phyloP scores from a whole-genome alignment of 2,797 vertebrate species.

The Paguma larvata region DNA sequence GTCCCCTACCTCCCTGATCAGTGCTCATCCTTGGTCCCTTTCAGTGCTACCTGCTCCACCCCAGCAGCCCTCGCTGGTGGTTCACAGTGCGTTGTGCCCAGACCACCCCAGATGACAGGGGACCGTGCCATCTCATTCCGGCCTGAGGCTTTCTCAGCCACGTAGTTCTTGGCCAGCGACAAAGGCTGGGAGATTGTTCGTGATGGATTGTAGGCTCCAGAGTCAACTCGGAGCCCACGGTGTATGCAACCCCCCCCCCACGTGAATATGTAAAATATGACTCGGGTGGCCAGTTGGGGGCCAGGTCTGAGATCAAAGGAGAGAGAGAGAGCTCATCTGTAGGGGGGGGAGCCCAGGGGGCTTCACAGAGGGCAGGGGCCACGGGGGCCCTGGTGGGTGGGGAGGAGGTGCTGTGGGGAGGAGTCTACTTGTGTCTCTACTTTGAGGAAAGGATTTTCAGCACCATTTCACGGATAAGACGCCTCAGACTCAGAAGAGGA shows the following conservation, averaged over 20 bases:
- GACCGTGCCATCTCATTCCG: accelerated
- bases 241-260: not conserved
- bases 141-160: not conserved
- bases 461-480: not conserved
- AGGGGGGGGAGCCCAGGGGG: not conserved
- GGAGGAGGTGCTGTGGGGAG: not conserved
- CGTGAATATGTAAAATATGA: accelerated
- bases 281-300: accelerated
- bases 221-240: not conserved
- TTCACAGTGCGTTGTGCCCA: not conserved
- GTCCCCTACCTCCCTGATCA: not conserved
- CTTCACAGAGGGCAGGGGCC: not conserved
- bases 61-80: accelerated
- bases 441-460: not conserved
- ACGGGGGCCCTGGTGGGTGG: no score
- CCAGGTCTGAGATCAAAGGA: not conserved
- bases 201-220: not conserved
- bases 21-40: not conserved
- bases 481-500: not conserved
- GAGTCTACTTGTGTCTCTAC: not conserved
- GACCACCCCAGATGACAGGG: not conserved
- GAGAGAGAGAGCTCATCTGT: not conserved
- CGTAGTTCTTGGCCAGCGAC: not conserved
- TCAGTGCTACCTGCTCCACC: not conserved
- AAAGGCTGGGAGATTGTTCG: not conserved